phyloP scores from a whole-genome alignment of 2,797 vertebrate species.

The Chelmon rostratus region DNA sequence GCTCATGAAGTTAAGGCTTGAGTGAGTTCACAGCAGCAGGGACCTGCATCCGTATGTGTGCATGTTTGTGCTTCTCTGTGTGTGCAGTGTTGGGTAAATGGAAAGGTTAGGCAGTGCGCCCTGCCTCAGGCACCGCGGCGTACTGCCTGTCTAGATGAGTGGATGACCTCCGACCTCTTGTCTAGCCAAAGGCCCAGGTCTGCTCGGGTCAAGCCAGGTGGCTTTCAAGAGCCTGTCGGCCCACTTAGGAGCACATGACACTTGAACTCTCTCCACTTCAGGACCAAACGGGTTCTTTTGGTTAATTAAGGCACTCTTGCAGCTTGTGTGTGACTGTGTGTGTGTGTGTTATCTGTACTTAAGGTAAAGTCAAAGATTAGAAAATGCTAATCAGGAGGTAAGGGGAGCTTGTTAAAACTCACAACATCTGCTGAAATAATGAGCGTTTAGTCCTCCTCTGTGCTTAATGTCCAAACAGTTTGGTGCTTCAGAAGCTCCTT shows the following conservation, averaged over 20 bases:
- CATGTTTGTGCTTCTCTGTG: slow-evolving; percentile 57
- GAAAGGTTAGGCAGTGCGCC: slow-evolving; percentile 73
- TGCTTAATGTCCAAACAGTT: slow-evolving; percentile 24
- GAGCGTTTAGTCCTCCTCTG: slow-evolving; percentile 2
- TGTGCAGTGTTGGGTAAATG: slow-evolving; percentile 58
- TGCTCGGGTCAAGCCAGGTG: slow-evolving; percentile 76
- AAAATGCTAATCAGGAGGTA: slow-evolving; percentile 26
- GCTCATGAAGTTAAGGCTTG: slow-evolving; percentile 29
- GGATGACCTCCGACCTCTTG: slow-evolving; percentile 74
- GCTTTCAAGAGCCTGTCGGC: slow-evolving; percentile 71
- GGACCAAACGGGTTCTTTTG: slow-evolving; percentile 49
- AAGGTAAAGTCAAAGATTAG: slow-evolving; percentile 29
- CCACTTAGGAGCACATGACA: slow-evolving; percentile 65
- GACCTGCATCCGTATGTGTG: slow-evolving; percentile 59
- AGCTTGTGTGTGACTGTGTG: slow-evolving; percentile 24
- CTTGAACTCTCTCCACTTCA: slow-evolving; percentile 72
- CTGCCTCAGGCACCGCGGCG: slow-evolving; percentile 67
- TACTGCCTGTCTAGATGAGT: slow-evolving; percentile 75
- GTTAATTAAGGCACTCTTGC: slow-evolving; percentile 55
- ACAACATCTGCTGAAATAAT: slow-evolving; percentile 45
- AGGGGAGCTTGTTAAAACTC: slow-evolving; percentile 24
- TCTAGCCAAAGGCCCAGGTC: slow-evolving; percentile 77
- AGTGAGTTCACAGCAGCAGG: slow-evolving; percentile 54
- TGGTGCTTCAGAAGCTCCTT: slow-evolving; percentile 22
- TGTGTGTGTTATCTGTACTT: slow-evolving; percentile 11